A percentile compares a stretch with the other conserved stretches of the same genome.
Evolutionary conservation across 2,888 invertebrate species (phyloP).

Genomic region (Conchocele bisecta): DNA sequence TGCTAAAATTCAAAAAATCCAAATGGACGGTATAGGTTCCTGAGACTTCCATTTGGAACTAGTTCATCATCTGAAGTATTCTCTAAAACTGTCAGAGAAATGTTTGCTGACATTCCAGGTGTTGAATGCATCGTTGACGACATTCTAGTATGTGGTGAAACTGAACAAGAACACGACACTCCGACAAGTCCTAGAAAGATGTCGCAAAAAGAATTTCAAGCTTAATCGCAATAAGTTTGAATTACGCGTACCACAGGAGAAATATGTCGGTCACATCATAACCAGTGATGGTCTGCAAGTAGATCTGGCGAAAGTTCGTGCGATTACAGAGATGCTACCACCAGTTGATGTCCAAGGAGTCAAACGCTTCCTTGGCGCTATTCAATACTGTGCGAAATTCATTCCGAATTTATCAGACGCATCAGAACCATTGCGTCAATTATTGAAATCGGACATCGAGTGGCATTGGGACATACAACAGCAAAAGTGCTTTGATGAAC

Average conservation of each 20-base stretch:
- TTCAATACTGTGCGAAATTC: slow-evolving; percentile 35
- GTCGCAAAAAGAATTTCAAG: slow-evolving; percentile 19
- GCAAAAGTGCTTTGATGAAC: slow-evolving; percentile 13
- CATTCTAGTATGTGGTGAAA: slow-evolving; percentile 28
- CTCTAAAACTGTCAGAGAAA: slow-evolving; percentile 16
- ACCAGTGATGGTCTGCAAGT: slow-evolving; percentile 17
- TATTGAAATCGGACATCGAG: slow-evolving; percentile 6
- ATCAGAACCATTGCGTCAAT: slow-evolving; percentile 20
- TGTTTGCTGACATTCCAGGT: slow-evolving; percentile 31
- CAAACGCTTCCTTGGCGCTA: slow-evolving; percentile 30
- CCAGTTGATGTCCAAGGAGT: slow-evolving; percentile 18
- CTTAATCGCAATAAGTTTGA: slow-evolving; percentile 20
- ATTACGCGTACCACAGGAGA: too few species aligned
- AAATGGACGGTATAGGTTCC: slow-evolving; percentile 39
- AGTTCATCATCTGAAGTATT: slow-evolving; percentile 35
- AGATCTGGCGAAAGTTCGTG: slow-evolving; percentile 28
- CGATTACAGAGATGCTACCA: slow-evolving; percentile 15
- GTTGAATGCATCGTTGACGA: slow-evolving; percentile 33
- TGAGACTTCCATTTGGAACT: slow-evolving; percentile 26
- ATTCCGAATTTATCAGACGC: slow-evolving; percentile 28
- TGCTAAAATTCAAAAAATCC: slow-evolving; percentile 41
- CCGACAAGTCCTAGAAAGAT: slow-evolving; percentile 12
- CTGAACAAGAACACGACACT: slow-evolving; percentile 28
- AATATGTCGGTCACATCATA: slow-evolving; percentile 27
- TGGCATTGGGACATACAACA: slow-evolving; percentile 20